A percentile compares a stretch with the other conserved stretches of the same genome.
Conservation (phyloP, 2,888 invertebrate genomes). For the Saturnia pavonia region DNA sequence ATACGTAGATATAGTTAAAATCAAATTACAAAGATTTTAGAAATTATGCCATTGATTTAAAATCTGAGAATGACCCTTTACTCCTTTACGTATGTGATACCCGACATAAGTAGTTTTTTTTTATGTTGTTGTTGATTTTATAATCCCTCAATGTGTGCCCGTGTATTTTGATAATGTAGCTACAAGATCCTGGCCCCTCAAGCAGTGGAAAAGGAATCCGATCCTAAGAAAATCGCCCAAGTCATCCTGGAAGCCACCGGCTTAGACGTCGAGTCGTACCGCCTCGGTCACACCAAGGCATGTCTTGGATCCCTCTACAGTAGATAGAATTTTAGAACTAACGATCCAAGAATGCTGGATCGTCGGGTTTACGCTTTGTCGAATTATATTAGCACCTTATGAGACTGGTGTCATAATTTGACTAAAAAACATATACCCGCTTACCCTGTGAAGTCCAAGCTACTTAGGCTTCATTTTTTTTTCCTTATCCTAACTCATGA, state of each 20-base stretch:
- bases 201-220: conserved; percentile 88
- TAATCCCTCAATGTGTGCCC: conserved; percentile 70
- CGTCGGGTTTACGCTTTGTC: conserved; percentile 58
- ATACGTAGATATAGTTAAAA: background rate
- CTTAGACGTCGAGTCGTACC: conserved; percentile 95
- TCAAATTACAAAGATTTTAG: background rate
- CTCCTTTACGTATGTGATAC: conserved; percentile 13
- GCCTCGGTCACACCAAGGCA: conserved; percentile 99
- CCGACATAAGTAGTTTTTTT: background rate
- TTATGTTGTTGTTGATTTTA: conserved; percentile 12
- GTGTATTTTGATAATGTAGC: conserved; percentile 84
- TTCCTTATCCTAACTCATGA: conserved; percentile 36
- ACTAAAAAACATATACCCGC: conserved; percentile 47
- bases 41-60: background rate
- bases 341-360: conserved; percentile 55
- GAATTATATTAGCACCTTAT: conserved; percentile 56
- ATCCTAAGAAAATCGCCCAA: conserved; percentile 92
- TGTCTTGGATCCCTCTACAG: conserved; percentile 75
- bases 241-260: conserved; percentile 91
- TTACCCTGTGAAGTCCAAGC: conserved; percentile 61
- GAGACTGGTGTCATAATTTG: conserved; percentile 64
- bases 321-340: conserved; percentile 62
- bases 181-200: conserved; percentile 99
- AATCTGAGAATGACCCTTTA: conserved; percentile 5
- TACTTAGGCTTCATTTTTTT: conserved; percentile 66